Conservation (phyloP, 2,797 vertebrate genomes). For the Sebastiscus tertius region DNA sequence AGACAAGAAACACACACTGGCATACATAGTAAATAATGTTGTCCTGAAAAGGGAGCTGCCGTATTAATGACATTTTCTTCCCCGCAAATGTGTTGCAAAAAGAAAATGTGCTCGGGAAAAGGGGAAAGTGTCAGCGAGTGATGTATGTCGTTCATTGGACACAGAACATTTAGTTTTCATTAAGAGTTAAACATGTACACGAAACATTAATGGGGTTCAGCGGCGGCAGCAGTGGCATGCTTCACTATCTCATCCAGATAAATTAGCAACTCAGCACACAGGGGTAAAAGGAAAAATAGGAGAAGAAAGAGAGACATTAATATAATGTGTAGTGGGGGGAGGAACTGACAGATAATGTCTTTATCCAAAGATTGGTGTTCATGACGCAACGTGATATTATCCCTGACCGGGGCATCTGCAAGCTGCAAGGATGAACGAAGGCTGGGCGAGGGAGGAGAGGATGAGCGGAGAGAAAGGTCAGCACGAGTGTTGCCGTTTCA, state of each 20-base stretch:
- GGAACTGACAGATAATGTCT: conserved; percentile 73
- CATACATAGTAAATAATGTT: conserved; percentile 58
- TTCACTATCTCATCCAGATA: conserved; percentile 78
- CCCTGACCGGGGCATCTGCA: conserved; percentile 63
- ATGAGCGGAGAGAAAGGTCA: conserved; percentile 74
- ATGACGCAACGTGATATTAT: conserved; percentile 73
- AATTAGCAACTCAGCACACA: conserved; percentile 79
- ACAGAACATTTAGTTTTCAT: conserved; percentile 99
- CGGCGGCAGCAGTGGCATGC: conserved; percentile 67
- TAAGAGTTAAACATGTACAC: conserved; percentile 97
- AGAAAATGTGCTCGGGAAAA: conserved; percentile 59
- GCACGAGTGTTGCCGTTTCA: conserved; percentile 64
- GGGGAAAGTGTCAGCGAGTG: conserved; percentile 81
- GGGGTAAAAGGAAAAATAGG: conserved; percentile 42
- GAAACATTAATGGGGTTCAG: conserved; percentile 93
- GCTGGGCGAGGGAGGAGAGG: conserved; percentile 44
- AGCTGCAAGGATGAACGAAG: conserved; percentile 54
- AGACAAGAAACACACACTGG: conserved; percentile 39
- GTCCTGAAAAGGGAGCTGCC: conserved; percentile 46
- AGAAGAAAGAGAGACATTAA: conserved; percentile 70
- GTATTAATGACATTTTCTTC: conserved; percentile 60
- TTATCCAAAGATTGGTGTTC: conserved; percentile 74
- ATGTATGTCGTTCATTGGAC: conserved; percentile 96
- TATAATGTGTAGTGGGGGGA: conserved; percentile 67
- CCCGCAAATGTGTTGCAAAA: conserved; percentile 41